Evolutionary conservation across 2,888 invertebrate species (phyloP).

Genomic region (Notodonta ziczac): DNA sequence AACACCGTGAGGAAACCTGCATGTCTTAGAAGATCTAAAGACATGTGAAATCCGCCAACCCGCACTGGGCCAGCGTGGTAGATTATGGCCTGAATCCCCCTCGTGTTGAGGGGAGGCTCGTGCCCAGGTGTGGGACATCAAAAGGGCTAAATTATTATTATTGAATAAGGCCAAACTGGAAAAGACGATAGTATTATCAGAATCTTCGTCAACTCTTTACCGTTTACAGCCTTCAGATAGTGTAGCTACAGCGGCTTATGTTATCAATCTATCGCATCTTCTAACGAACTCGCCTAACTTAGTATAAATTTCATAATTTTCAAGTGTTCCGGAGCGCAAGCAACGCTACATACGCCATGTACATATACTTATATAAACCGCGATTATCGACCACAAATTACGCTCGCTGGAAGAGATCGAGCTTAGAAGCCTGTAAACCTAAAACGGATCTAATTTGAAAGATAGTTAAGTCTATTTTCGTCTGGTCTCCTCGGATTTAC

Average conservation of each 20-base stretch:
- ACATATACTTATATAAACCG: slow-evolving; percentile 65
- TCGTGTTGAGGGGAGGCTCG: too few species aligned
- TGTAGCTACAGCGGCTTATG: background rate
- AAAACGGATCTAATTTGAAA: slow-evolving; percentile 12
- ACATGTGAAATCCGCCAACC: too few species aligned
- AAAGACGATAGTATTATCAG: too few species aligned
- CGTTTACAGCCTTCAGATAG: too few species aligned
- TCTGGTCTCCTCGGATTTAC: slow-evolving; percentile 26
- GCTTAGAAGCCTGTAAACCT: slow-evolving; percentile 19
- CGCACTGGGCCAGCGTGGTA: too few species aligned
- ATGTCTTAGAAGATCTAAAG: too few species aligned
- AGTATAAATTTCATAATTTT: background rate
- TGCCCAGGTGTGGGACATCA: too few species aligned
- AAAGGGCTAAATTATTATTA: too few species aligned
- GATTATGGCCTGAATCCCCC: too few species aligned
- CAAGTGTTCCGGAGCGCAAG: slow-evolving; percentile 11
- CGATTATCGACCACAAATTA: slow-evolving; percentile 59
- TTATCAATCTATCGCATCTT: background rate
- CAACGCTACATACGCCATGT: slow-evolving; percentile 50
- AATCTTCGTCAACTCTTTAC: too few species aligned
- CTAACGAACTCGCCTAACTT: background rate
- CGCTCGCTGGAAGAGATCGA: slow-evolving; percentile 33
- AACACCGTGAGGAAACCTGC: too few species aligned
- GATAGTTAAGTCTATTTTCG: slow-evolving; percentile 40
- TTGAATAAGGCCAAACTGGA: too few species aligned